These are phyloP conservation scores for Brenthis daphne DNA, from an alignment of 2,888 invertebrate genomes.

Conservation along the genomic window DNA sequence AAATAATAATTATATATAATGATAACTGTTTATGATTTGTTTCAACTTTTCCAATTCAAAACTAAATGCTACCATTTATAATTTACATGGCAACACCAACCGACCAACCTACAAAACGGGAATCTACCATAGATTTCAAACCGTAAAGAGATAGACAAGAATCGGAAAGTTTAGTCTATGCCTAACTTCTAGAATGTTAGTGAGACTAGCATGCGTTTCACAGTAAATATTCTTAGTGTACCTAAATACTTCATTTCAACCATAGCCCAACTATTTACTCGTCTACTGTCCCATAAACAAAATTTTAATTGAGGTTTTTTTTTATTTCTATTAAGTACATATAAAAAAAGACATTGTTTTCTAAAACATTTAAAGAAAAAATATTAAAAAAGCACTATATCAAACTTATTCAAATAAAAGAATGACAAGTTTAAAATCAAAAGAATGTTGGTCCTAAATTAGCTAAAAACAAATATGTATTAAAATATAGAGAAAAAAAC, in stretches of 20 bases:
- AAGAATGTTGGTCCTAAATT: background rate
- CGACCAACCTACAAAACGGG: conserved; percentile 54
- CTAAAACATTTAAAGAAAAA: background rate
- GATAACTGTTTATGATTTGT: conserved; percentile 4
- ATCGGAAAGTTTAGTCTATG: conserved; percentile 40
- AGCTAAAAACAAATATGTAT: background rate
- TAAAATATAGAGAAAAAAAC: background rate
- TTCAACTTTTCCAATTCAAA: conserved; percentile 10
- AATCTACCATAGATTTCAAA: conserved; percentile 54
- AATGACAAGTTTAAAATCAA: background rate
- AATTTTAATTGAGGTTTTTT: conserved; percentile 13
- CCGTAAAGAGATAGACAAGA: conserved; percentile 42
- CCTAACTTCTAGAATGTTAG: conserved; percentile 63
- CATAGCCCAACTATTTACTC: conserved; percentile 69
- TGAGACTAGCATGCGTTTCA: conserved; percentile 75
- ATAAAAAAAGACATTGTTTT: background rate
- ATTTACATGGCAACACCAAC: conserved; percentile 62
- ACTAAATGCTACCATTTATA: conserved; percentile 36
- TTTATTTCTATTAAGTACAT: too few species aligned
- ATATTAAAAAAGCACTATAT: background rate
- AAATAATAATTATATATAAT: conserved; percentile 9
- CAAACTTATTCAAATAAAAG: background rate
- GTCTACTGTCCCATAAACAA: conserved; percentile 57
- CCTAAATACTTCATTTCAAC: conserved; percentile 61
- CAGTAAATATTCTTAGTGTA: conserved; percentile 52